These are phyloP conservation scores for Aphelocoma coerulescens DNA, from an alignment of 2,113 vertebrate species.

Conservation along the genomic window DNA sequence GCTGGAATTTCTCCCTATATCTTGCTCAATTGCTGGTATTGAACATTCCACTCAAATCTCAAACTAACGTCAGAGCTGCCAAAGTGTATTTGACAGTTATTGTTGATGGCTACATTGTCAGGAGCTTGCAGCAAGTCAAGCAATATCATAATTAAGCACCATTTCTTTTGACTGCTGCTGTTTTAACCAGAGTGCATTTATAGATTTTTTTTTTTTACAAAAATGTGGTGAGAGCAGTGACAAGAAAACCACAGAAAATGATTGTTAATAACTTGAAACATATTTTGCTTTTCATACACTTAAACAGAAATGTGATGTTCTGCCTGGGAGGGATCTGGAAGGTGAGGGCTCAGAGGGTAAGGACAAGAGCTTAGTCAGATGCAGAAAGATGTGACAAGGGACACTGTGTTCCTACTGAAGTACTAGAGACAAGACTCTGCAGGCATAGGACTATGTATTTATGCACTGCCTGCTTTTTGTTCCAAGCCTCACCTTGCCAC, in stretches of 20 bases:
- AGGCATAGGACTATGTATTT: not conserved
- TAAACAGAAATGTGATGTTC: not conserved
- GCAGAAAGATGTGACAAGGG: not conserved
- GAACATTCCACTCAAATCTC: not conserved
- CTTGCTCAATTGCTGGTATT: not conserved
- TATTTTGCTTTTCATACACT: not conserved
- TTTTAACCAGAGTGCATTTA: not conserved
- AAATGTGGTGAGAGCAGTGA: not conserved
- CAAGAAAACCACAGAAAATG: not conserved
- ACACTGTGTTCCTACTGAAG: not conserved
- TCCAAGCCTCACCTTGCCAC: not conserved
- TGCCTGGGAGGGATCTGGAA: not conserved
- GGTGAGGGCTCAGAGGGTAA: not conserved
- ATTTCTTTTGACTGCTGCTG: not conserved
- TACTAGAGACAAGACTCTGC: not conserved
- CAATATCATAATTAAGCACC: not conserved
- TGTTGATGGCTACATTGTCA: not conserved
- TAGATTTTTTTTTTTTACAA: not conserved
- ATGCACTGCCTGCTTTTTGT: not conserved
- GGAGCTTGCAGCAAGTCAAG: not conserved
- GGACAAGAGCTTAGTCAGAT: not conserved
- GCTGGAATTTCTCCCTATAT: not conserved
- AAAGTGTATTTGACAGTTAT: constrained; percentile 6
- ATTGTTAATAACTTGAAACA: not conserved
- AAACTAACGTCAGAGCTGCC: not conserved